A percentile compares a stretch with the other conserved stretches of the same genome.
Conservation (phyloP, 2,888 invertebrate genomes). For the Entomobrya multifasciata region DNA sequence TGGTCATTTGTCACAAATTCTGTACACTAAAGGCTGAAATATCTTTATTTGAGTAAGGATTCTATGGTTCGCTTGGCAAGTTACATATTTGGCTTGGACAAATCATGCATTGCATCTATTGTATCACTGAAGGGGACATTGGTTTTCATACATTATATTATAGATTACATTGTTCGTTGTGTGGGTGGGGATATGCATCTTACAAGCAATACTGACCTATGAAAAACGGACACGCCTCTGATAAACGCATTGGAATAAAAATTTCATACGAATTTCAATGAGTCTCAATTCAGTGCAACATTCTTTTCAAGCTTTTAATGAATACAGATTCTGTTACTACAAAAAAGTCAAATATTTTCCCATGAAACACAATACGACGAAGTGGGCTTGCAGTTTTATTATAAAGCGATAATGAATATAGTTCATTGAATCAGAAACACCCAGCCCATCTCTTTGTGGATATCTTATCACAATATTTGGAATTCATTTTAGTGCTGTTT, state of each 20-base stretch:
- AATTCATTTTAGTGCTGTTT: too few relatives aligned
- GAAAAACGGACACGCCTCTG: background rate
- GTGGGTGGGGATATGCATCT: background rate
- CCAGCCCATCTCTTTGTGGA: too few relatives aligned
- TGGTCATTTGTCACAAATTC: background rate
- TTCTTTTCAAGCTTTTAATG: too few relatives aligned
- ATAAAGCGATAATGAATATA: too few relatives aligned
- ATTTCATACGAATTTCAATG: background rate
- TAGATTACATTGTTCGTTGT: constrained; percentile 2
- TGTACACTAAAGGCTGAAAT: background rate
- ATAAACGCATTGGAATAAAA: background rate
- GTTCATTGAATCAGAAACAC: too few relatives aligned
- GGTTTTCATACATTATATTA: too few relatives aligned
- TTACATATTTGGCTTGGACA: too few relatives aligned
- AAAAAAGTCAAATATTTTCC: constrained; percentile 70
- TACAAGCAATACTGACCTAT: constrained; percentile 9
- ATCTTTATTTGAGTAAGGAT: background rate
- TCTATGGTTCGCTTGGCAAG: too few relatives aligned
- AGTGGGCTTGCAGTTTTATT: constrained; percentile 44
- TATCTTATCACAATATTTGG: too few relatives aligned
- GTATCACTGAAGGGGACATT: background rate
- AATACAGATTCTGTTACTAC: background rate
- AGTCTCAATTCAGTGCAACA: background rate
- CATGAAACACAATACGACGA: constrained; percentile 49
- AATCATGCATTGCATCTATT: background rate